A percentile compares a stretch with the other conserved stretches of the same genome.
phyloP scores from a whole-genome alignment of 2,888 invertebrate species.

The Drosophila basisetae region DNA sequence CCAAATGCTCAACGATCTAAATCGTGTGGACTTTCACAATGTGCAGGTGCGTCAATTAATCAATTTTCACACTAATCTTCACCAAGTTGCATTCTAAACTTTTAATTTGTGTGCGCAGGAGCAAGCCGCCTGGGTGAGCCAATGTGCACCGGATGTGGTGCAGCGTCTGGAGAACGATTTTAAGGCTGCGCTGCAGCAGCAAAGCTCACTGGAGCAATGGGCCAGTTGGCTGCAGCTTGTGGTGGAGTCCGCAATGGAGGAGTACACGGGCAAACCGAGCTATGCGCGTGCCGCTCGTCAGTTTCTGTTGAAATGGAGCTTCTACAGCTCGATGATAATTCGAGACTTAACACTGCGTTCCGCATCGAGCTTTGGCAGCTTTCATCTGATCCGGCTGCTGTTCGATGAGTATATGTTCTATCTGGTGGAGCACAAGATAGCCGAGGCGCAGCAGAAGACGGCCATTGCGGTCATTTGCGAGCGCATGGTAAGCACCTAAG shows the following conservation, averaged over 20 bases:
- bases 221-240: slow-evolving; percentile 98
- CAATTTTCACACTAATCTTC: too few relatives aligned
- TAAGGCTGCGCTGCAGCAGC: slow-evolving; percentile 95
- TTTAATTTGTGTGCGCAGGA: slow-evolving; percentile 74
- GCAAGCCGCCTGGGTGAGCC: slow-evolving; percentile 98
- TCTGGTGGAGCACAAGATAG: slow-evolving; percentile 98
- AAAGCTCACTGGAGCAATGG: slow-evolving; percentile 98
- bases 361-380: slow-evolving; percentile 99
- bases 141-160: slow-evolving; percentile 93
- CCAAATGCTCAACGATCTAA: slow-evolving; percentile 98
- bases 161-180: slow-evolving; percentile 96
- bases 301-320: slow-evolving; percentile 99
- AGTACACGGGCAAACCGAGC: slow-evolving; percentile 93
- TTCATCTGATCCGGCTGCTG: slow-evolving; percentile 97
- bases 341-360: slow-evolving; percentile 97
- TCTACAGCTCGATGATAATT: slow-evolving; percentile 99
- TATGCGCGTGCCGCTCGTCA: slow-evolving; percentile 95
- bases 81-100: neutral
- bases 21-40: slow-evolving; percentile 98
- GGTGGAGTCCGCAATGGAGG: slow-evolving; percentile 94
- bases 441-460: slow-evolving; percentile 94
- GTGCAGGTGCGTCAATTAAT: slow-evolving; percentile 89
- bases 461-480: slow-evolving; percentile 96
- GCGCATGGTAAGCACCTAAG: slow-evolving; percentile 80
- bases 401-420: slow-evolving; percentile 99